These are phyloP conservation scores for Drosophila equinoxialis DNA, from an alignment of 1,140 invertebrate genomes.

Conservation along the genomic window DNA sequence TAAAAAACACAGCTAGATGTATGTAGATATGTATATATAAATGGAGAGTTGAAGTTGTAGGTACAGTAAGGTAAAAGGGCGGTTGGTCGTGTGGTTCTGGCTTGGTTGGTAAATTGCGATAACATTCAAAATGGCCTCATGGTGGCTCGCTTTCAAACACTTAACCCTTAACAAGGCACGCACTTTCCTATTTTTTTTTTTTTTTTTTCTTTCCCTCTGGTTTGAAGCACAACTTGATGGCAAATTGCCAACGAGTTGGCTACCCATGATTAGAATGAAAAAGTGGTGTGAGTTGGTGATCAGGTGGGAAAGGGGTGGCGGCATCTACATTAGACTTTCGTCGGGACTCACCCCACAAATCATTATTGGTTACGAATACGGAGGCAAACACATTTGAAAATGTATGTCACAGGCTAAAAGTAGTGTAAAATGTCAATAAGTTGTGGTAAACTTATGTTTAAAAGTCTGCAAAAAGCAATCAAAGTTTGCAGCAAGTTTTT, in stretches of 20 bases:
- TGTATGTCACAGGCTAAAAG: not conserved
- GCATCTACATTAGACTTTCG: not conserved
- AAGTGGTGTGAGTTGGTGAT: not conserved
- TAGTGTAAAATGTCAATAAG: not conserved
- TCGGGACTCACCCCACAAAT: not conserved
- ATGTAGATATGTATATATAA: not conserved
- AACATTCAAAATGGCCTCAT: constrained; percentile 64
- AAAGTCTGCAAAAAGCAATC: no score
- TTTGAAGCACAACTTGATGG: constrained; percentile 71
- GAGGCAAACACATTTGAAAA: not conserved
- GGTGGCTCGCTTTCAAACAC: constrained; percentile 63
- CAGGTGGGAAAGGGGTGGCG: not conserved
- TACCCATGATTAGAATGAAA: constrained; percentile 22
- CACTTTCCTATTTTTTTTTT: not conserved
- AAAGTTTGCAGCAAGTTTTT: no score
- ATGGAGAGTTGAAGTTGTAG: not conserved
- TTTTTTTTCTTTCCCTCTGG: not conserved
- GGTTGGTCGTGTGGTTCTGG: not conserved
- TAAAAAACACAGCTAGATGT: constrained; percentile 8
- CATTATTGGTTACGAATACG: not conserved
- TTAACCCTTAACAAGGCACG: constrained; percentile 65
- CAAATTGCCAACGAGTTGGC: constrained; percentile 65
- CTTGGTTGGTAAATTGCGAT: constrained; percentile 74
- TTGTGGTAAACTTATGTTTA: not conserved
- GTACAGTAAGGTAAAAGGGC: not conserved